Evolutionary conservation across 2,113 vertebrate species (phyloP), one percentile per base, ranked within the genome.

Genomic region (Campylomormyrus numenius): DNA sequence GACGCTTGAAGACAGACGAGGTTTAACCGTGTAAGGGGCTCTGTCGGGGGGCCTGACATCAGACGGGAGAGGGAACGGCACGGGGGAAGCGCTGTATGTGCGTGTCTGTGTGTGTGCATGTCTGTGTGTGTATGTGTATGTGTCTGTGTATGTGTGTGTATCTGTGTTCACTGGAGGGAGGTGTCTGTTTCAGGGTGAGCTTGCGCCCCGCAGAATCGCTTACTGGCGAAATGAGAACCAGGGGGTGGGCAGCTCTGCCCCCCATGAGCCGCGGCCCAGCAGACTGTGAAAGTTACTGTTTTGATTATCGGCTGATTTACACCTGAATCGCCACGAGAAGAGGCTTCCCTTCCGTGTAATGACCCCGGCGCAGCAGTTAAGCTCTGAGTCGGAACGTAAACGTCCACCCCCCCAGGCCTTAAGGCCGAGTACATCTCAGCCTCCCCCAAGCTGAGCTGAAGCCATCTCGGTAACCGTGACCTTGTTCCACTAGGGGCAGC

Each of bases 261-360:
- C 46, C 84, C 10, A n/a, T n/a, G 48, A 27, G 46, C 46, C 10
- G 11, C 46, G 2, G 46, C 24, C 45, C 84, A 48, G 45, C 84
- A 85, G 84, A n/a, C 48, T 24, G 45, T 85, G 24, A 85, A 46
- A 85, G 45, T 85, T 85, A 50, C 45, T 85, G 31, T 85, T 85
- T 85, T 48, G 84, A 85, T 85, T 48, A 50, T 48, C 46, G 84
- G 42, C 46, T n/a, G 84, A 85, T 50, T 85, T 85, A 49, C 84
- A 48, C 84, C 84, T 48, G 84, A 15, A 85, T 27, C n/a, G 45
- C 24, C 9, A 6, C 11, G n/a, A 24, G 46, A 85, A 27, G 84
- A 31, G 24, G n/a, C 24, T 50, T 85, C 35, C 83, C 46, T 45
- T 42, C 83, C 21, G 5, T n/a, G 19, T 85, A 85, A 46, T 49